phyloP scores from a whole-genome alignment of 2,113 vertebrate genomes.

The Poecilia latipinna region DNA sequence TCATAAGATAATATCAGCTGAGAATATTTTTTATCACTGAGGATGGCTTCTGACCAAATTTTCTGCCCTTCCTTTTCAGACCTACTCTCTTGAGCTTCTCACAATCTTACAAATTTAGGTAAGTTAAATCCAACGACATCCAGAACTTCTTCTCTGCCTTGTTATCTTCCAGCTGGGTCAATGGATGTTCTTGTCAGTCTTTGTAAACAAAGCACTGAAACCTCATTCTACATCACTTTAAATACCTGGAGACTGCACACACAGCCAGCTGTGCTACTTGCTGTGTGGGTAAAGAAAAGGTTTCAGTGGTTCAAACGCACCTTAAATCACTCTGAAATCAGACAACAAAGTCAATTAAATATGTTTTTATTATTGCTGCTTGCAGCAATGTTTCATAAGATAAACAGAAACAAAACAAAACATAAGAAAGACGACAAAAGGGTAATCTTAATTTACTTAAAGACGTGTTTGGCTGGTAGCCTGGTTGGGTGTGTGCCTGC shows the following conservation, averaged over 20 bases:
- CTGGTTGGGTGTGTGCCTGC: slow-evolving; percentile 17
- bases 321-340: slow-evolving; percentile 71
- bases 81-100: too few species aligned
- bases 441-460: slow-evolving; percentile 87
- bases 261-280: neutral
- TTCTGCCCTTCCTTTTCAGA: too few species aligned
- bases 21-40: too few species aligned
- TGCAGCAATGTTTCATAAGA: slow-evolving; percentile 86
- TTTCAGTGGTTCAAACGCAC: neutral
- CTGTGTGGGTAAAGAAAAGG: neutral
- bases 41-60: too few species aligned
- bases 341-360: slow-evolving; percentile 85
- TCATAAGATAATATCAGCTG: too few species aligned
- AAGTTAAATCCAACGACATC: neutral
- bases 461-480: slow-evolving; percentile 48
- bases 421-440: slow-evolving; percentile 73
- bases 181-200: neutral
- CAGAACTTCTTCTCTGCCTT: neutral
- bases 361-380: slow-evolving; percentile 90
- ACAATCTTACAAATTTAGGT: too few species aligned
- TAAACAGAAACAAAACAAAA: slow-evolving; percentile 75
- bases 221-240: neutral
- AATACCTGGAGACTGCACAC: neutral
- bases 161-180: neutral
- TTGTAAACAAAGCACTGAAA: neutral